These are phyloP conservation scores for Ophonus ardosiacus DNA, from an alignment of 2,888 invertebrate genomes.

Conservation along the genomic window DNA sequence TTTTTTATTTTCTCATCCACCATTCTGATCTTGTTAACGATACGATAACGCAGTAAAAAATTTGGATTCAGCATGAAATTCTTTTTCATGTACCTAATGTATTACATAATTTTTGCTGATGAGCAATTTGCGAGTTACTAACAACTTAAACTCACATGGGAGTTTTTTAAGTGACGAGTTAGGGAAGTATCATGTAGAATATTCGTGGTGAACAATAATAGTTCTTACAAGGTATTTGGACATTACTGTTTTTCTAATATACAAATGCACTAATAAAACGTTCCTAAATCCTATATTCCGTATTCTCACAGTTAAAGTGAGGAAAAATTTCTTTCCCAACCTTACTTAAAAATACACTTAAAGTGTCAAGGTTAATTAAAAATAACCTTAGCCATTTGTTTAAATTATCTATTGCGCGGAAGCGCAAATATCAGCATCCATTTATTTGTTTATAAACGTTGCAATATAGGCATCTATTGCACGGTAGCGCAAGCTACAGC, in stretches of 20 bases:
- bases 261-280: not conserved
- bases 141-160: too few species aligned
- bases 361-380: not conserved
- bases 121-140: too few species aligned
- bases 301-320: not conserved
- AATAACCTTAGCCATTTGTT: not conserved
- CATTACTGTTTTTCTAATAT: constrained; percentile 2
- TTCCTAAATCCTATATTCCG: not conserved
- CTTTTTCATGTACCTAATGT: too few species aligned
- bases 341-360: not conserved
- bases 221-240: constrained; percentile 12
- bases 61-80: too few species aligned
- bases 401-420: not conserved
- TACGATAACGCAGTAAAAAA: too few species aligned
- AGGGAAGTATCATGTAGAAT: constrained; percentile 3
- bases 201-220: not conserved
- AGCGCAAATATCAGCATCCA: not conserved
- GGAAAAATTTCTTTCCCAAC: not conserved
- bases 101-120: too few species aligned
- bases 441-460: not conserved
- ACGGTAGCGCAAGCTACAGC: not conserved
- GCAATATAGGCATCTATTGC: not conserved
- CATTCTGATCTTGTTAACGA: too few species aligned
- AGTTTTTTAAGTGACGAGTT: not conserved
- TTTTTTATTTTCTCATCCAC: too few species aligned